Evolutionary conservation across 2,797 vertebrate species (phyloP).

Genomic region (Echeneis naucrates): DNA sequence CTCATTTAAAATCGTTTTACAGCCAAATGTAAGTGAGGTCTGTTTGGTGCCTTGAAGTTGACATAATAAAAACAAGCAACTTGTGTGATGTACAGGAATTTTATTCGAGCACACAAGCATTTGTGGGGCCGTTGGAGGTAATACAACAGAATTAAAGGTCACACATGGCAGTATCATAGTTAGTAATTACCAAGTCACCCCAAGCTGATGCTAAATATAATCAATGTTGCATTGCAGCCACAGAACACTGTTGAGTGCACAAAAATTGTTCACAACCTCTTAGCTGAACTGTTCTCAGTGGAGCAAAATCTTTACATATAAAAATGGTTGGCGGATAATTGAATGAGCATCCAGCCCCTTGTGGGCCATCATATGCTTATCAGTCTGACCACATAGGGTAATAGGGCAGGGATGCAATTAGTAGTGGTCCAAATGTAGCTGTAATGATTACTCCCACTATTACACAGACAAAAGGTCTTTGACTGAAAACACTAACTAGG

Average conservation of each 20-base stretch:
- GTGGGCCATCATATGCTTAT: conserved; percentile 56
- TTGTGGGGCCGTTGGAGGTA: conserved; percentile 13
- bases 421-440: conserved; percentile 50
- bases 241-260: conserved; percentile 27
- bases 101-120: not conserved
- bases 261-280: conserved; percentile 62
- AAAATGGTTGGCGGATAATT: conserved; percentile 62
- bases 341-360: conserved; percentile 37
- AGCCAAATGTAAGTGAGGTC: not conserved
- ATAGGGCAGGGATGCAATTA: conserved; percentile 65
- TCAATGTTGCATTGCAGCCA: conserved; percentile 25
- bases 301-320: conserved; percentile 63
- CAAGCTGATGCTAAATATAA: conserved; percentile 52
- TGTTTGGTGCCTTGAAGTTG: conserved; percentile 1
- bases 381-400: conserved; percentile 59
- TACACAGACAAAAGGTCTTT: conserved; percentile 53
- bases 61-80: not conserved
- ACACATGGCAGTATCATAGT: conserved; percentile 33
- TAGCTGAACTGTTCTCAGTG: conserved; percentile 44
- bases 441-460: conserved; percentile 70
- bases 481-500: conserved; percentile 54
- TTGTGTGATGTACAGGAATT: conserved; percentile 7
- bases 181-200: conserved; percentile 44
- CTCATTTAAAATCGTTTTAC: conserved; percentile 8
- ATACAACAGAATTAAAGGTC: conserved; percentile 44